A percentile compares a stretch with the other conserved stretches of the same genome.
phyloP scores from a whole-genome alignment of 2,888 invertebrate species.

The Pollenia griseotomentosa region DNA sequence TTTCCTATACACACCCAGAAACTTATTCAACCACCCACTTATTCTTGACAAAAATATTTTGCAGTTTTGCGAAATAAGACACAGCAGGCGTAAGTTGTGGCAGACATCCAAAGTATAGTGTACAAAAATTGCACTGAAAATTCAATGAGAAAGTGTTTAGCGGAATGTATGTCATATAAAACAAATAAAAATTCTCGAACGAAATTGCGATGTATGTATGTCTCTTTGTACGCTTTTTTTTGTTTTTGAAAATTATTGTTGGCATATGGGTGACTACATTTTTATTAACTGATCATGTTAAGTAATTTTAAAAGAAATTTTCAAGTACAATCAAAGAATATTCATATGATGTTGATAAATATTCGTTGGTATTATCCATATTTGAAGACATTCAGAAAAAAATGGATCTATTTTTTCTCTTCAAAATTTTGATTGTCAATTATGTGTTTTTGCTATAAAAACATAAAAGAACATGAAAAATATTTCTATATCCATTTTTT shows the following conservation, averaged over 20 bases:
- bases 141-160: slow-evolving; percentile 68
- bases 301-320: no score
- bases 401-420: no score
- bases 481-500: no score
- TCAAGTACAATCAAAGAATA: no score
- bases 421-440: no score
- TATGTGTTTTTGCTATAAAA: no score
- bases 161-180: slow-evolving; percentile 57
- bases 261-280: slow-evolving; percentile 31
- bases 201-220: slow-evolving; percentile 11
- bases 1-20: slow-evolving; percentile 30
- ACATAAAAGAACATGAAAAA: no score
- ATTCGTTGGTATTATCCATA: no score
- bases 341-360: no score
- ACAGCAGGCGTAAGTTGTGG: slow-evolving; percentile 51
- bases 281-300: no score
- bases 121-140: slow-evolving; percentile 48
- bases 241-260: neutral
- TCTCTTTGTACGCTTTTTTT: no score
- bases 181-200: slow-evolving; percentile 34
- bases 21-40: neutral
- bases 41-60: slow-evolving; percentile 9
- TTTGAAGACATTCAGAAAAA: no score
- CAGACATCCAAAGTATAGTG: slow-evolving; percentile 31
- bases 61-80: slow-evolving; percentile 20